These are phyloP conservation scores for Lochmaea capreae DNA, from an alignment of 2,888 invertebrate genomes.

Conservation along the genomic window DNA sequence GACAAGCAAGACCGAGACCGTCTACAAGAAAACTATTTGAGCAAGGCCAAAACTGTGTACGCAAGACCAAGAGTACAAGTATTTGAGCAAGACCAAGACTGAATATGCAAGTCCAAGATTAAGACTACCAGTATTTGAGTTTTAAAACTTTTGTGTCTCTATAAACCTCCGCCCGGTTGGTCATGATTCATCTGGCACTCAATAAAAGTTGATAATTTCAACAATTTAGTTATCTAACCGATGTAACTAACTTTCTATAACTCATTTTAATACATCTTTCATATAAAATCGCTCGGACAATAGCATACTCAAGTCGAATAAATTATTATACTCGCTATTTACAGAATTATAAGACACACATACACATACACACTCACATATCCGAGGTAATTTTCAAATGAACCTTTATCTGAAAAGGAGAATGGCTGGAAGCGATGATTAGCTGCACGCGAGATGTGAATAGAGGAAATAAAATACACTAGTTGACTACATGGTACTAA, in stretches of 20 bases:
- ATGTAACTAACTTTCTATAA: background rate
- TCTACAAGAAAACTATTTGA: too few relatives aligned
- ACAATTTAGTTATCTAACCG: too few relatives aligned
- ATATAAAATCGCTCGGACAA: background rate
- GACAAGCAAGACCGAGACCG: too few relatives aligned
- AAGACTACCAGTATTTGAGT: too few relatives aligned
- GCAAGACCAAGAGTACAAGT: too few relatives aligned
- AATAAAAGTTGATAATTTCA: too few relatives aligned
- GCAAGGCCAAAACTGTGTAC: too few relatives aligned
- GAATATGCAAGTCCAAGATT: too few relatives aligned
- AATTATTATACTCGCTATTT: background rate
- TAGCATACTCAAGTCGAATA: background rate
- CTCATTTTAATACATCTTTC: background rate
- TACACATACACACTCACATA: background rate
- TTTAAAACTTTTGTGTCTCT: too few relatives aligned
- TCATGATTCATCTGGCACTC: too few relatives aligned
- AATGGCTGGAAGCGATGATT: constrained; percentile 1
- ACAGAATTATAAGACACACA: constrained; percentile 1
- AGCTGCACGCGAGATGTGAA: constrained; percentile 30
- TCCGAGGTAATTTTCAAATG: constrained; percentile 2
- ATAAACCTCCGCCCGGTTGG: too few relatives aligned
- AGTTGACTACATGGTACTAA: background rate
- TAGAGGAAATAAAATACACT: constrained; percentile 28
- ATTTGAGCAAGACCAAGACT: too few relatives aligned
- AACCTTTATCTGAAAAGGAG: constrained; percentile 8